Conservation (phyloP, 1,140 invertebrate species). For the Drosophila leontia region DNA sequence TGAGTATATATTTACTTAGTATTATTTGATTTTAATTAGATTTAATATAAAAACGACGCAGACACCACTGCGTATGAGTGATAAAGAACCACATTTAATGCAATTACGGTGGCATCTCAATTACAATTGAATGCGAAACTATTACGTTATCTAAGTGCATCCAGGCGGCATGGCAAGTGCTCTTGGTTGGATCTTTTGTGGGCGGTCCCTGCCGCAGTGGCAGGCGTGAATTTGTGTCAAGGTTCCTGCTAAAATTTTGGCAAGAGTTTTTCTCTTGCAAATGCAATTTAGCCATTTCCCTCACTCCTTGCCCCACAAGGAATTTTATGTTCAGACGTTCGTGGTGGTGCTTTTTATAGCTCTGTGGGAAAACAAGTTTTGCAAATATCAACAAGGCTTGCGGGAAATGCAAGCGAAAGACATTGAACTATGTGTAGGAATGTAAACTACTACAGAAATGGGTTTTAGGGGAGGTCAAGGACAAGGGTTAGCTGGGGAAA, state of each 20-base stretch:
- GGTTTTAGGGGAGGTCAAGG: slow-evolving; percentile 15
- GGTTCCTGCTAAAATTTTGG: slow-evolving; percentile 63
- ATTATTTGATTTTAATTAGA: background rate
- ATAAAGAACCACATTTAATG: background rate
- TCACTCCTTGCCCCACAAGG: slow-evolving; percentile 20
- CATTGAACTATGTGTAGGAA: slow-evolving; percentile 18
- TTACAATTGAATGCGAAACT: slow-evolving; percentile 15
- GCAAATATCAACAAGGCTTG: slow-evolving; percentile 22
- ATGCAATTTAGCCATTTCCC: slow-evolving; percentile 66
- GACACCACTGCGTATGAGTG: background rate
- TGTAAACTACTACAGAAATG: background rate
- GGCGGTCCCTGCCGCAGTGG: slow-evolving; percentile 18
- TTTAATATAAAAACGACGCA: background rate
- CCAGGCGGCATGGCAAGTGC: slow-evolving; percentile 1
- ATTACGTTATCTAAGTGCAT: slow-evolving; percentile 13
- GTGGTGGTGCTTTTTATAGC: slow-evolving; percentile 46
- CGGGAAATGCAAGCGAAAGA: slow-evolving; percentile 7
- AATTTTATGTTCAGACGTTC: slow-evolving; percentile 38
- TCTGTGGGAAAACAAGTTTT: slow-evolving; percentile 39
- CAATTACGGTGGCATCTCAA: background rate
- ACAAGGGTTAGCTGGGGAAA: slow-evolving; percentile 7
- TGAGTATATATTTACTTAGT: slow-evolving; percentile 80
- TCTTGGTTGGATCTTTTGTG: slow-evolving; percentile 1
- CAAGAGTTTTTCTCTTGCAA: slow-evolving; percentile 56
- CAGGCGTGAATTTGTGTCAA: slow-evolving; percentile 65